Evolutionary conservation across 2,888 invertebrate species (phyloP).

Genomic region (Pyralis farinalis): DNA sequence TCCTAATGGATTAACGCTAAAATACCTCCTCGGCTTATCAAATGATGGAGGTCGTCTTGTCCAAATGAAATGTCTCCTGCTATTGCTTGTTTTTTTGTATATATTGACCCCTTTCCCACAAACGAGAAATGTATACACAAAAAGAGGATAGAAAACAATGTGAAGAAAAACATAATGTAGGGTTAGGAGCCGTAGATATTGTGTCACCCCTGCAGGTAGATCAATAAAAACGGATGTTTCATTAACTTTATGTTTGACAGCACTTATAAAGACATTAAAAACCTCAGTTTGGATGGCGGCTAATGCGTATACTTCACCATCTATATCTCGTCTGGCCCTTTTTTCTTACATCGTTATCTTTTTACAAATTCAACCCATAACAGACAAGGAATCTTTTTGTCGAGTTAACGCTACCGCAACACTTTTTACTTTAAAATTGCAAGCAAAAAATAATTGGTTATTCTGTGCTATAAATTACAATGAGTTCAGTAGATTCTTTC

Average conservation of each 20-base stretch:
- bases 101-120: slow-evolving; percentile 34
- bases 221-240: slow-evolving; percentile 74
- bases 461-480: background rate
- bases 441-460: too few relatives aligned
- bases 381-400: background rate
- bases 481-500: slow-evolving; percentile 9
- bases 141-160: slow-evolving; percentile 54
- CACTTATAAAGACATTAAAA: slow-evolving; percentile 81
- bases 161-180: slow-evolving; percentile 71
- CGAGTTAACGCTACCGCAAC: slow-evolving; percentile 13
- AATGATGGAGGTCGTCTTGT: slow-evolving; percentile 69
- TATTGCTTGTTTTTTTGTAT: slow-evolving; percentile 51
- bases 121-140: slow-evolving; percentile 15
- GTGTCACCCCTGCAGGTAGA: slow-evolving; percentile 75
- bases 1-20: slow-evolving; percentile 68
- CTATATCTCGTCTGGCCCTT: slow-evolving; percentile 37
- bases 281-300: slow-evolving; percentile 41
- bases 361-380: slow-evolving; percentile 28
- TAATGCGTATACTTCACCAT: slow-evolving; percentile 29
- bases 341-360: slow-evolving; percentile 26
- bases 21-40: slow-evolving; percentile 72
- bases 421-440: too few relatives aligned
- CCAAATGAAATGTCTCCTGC: slow-evolving; percentile 68
- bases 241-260: slow-evolving; percentile 68
- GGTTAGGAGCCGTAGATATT: slow-evolving; percentile 61